These are phyloP conservation scores for Melanaphis sacchari DNA, from an alignment of 1,140 invertebrate genomes.

Conservation along the genomic window DNA sequence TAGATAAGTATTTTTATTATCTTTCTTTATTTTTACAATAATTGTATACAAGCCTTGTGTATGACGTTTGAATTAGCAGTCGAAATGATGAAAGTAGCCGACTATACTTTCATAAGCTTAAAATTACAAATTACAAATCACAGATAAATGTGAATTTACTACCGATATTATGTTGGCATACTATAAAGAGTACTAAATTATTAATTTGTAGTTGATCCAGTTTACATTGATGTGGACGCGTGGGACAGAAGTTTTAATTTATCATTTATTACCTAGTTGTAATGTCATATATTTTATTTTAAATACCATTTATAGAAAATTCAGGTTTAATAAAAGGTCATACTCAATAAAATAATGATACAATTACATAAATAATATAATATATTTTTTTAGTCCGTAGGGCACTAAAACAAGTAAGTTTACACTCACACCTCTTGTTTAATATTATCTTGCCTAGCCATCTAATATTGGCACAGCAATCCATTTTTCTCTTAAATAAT, in stretches of 20 bases:
- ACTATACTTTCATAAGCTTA: neutral
- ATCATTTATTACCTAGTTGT: neutral
- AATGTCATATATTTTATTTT: neutral
- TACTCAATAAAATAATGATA: slow-evolving; percentile 33
- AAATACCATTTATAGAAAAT: slow-evolving; percentile 47
- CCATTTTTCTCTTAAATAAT: slow-evolving; percentile 3
- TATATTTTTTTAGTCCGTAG: neutral
- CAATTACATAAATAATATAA: slow-evolving; percentile 38
- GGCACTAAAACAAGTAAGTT: slow-evolving; percentile 3
- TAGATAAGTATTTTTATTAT: neutral
- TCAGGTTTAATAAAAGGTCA: slow-evolving; percentile 40
- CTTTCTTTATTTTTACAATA: neutral
- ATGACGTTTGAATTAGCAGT: neutral
- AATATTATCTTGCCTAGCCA: neutral
- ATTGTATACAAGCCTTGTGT: neutral
- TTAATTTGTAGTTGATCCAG: slow-evolving; percentile 33
- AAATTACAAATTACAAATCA: neutral
- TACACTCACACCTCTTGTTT: neutral
- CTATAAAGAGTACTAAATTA: neutral
- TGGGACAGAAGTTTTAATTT: slow-evolving; percentile 29
- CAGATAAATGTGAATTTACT: neutral
- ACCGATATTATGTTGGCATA: neutral
- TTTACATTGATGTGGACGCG: slow-evolving; percentile 20
- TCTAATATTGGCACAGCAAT: neutral
- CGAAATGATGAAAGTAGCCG: neutral